Evolutionary conservation across 2,113 vertebrate genomes (phyloP).

Genomic region (Bufo bufo): DNA sequence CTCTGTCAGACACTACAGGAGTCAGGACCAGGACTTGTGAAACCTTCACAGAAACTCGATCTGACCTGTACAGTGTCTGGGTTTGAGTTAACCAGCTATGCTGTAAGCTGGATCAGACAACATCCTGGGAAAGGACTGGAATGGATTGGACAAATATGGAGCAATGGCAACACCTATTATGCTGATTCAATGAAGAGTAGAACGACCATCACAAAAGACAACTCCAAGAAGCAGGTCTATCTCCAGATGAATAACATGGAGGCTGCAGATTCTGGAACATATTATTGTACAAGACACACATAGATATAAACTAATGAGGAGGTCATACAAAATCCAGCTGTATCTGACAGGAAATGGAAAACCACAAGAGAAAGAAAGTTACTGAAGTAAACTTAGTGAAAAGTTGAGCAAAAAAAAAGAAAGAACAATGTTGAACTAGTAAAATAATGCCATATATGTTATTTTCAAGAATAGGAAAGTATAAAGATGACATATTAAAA

Average conservation of each 20-base stretch:
- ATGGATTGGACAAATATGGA: slow-evolving; percentile 1
- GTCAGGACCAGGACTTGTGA: slow-evolving; percentile 15
- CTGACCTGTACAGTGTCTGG: slow-evolving; percentile 55
- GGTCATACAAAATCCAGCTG: slow-evolving; percentile 5
- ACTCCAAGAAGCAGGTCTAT: slow-evolving; percentile 37
- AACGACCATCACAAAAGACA: slow-evolving; percentile 45
- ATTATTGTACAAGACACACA: slow-evolving; percentile 38
- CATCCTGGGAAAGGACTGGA: slow-evolving; percentile 65
- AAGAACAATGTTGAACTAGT: no score
- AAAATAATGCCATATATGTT: no score
- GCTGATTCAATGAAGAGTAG: slow-evolving; percentile 20
- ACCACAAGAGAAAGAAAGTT: slow-evolving; percentile 16
- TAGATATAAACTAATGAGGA: not conserved
- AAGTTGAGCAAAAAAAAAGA: no score
- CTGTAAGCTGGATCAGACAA: slow-evolving; percentile 67
- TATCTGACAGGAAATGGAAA: no score
- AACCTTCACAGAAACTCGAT: slow-evolving; percentile 28
- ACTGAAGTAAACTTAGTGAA: no score
- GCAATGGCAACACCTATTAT: not conserved
- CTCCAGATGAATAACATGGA: slow-evolving; percentile 38
- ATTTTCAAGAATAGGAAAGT: no score
- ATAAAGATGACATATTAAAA: no score
- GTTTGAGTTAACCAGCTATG: slow-evolving; percentile 14
- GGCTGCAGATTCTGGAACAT: slow-evolving; percentile 15
- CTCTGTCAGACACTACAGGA: slow-evolving; percentile 25